These are phyloP conservation scores for Geopemphigus sp. DNA, from an alignment of 1,140 invertebrate genomes.

Conservation along the genomic window DNA sequence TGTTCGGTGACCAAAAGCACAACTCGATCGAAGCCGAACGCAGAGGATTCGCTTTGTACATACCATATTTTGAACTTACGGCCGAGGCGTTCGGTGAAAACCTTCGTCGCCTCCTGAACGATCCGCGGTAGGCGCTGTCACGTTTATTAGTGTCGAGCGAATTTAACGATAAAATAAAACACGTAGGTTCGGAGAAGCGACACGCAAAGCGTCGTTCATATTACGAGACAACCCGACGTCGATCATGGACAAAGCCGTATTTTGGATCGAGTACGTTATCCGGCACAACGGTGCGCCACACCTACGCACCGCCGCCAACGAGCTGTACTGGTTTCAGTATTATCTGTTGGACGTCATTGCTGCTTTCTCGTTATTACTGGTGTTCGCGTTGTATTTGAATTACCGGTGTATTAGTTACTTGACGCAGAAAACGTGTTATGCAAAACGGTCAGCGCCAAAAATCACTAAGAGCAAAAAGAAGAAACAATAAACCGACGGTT, in stretches of 20 bases:
- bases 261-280: conserved; percentile 69
- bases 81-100: not conserved
- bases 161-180: not conserved
- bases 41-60: conserved; percentile 20
- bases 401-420: not conserved
- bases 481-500: not conserved
- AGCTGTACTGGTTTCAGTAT: conserved; percentile 59
- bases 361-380: not conserved
- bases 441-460: not conserved
- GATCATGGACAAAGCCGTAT: conserved; percentile 66
- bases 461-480: not conserved
- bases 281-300: conserved; percentile 62
- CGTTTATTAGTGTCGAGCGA: no score
- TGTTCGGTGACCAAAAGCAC: conserved; percentile 60
- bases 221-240: conserved; percentile 64
- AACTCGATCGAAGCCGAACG: conserved; percentile 12
- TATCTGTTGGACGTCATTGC: conserved; percentile 59
- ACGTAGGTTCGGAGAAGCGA: conserved; percentile 58
- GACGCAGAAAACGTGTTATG: not conserved
- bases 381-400: not conserved
- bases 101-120: conserved; percentile 4
- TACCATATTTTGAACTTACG: conserved; percentile 28
- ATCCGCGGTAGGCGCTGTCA: conserved; percentile 6
- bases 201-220: conserved; percentile 59
- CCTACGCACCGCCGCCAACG: conserved; percentile 57